A percentile compares a stretch with the other conserved stretches of the same genome.
These are phyloP conservation scores for Strigamia maritima DNA, from an alignment of 2,888 invertebrate genomes.

Conservation along the genomic window DNA sequence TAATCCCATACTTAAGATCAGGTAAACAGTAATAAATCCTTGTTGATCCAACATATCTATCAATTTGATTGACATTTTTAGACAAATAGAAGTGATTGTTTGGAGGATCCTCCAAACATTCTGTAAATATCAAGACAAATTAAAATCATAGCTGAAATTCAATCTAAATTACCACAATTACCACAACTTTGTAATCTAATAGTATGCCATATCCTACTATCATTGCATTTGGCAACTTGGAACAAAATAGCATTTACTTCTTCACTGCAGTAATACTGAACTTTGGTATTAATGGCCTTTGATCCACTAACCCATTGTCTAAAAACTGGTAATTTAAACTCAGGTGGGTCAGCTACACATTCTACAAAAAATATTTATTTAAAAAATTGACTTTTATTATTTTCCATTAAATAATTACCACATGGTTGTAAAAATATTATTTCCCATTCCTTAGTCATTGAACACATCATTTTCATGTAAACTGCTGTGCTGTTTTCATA, in stretches of 20 bases:
- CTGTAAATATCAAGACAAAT: not conserved
- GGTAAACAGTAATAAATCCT: slow-evolving; percentile 21
- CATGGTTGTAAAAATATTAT: not conserved
- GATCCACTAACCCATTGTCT: not conserved
- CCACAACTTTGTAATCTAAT: not conserved
- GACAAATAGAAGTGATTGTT: not conserved
- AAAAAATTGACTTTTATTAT: not conserved
- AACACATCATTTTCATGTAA: not conserved
- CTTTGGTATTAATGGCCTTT: not conserved
- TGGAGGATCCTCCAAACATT: not conserved
- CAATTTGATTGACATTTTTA: not conserved
- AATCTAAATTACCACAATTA: not conserved
- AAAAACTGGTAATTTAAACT: not conserved
- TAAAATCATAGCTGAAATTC: not conserved
- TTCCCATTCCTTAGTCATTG: not conserved
- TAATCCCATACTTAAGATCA: not conserved
- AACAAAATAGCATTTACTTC: slow-evolving; percentile 6
- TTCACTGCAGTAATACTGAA: not conserved
- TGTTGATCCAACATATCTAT: not conserved
- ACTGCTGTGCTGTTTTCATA: not conserved
- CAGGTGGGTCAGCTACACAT: not conserved
- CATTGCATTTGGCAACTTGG: slow-evolving; percentile 5
- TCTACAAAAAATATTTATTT: not conserved
- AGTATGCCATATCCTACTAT: not conserved
- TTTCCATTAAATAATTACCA: not conserved